These are phyloP conservation scores for Hippoglossus stenolepis DNA, from an alignment of 2,113 vertebrate genomes.

Conservation along the genomic window DNA sequence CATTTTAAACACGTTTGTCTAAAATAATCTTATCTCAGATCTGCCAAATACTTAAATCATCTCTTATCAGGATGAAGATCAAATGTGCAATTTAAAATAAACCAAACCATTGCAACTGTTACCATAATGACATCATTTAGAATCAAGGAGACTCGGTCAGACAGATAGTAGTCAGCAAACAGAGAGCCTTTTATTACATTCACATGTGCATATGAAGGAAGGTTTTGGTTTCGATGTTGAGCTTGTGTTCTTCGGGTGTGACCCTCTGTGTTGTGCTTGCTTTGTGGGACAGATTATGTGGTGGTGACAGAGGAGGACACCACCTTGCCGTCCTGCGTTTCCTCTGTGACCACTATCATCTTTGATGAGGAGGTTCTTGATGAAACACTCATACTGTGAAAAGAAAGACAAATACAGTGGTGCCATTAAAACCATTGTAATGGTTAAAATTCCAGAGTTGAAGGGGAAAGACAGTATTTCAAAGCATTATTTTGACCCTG, in stretches of 20 bases:
- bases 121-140: neutral
- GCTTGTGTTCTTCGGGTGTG: neutral
- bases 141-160: conserved; percentile 3
- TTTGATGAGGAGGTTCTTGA: neutral
- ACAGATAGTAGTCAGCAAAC: conserved; percentile 13
- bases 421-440: conserved; percentile 11
- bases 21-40: neutral
- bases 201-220: conserved; percentile 26
- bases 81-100: neutral
- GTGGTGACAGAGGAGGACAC: conserved; percentile 50
- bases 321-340: conserved; percentile 69
- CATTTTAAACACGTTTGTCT: no score
- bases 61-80: neutral
- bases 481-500: neutral
- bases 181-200: conserved; percentile 68
- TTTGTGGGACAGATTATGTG: neutral
- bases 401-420: neutral
- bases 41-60: neutral
- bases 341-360: conserved; percentile 72
- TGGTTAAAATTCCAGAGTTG: neutral
- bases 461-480: neutral
- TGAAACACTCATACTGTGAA: conserved; percentile 36
- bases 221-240: neutral
- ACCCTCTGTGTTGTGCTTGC: conserved; percentile 12
- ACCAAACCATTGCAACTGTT: neutral